These are phyloP conservation scores for Apteryx owenii DNA, from an alignment of 2,113 vertebrate genomes.

Conservation along the genomic window DNA sequence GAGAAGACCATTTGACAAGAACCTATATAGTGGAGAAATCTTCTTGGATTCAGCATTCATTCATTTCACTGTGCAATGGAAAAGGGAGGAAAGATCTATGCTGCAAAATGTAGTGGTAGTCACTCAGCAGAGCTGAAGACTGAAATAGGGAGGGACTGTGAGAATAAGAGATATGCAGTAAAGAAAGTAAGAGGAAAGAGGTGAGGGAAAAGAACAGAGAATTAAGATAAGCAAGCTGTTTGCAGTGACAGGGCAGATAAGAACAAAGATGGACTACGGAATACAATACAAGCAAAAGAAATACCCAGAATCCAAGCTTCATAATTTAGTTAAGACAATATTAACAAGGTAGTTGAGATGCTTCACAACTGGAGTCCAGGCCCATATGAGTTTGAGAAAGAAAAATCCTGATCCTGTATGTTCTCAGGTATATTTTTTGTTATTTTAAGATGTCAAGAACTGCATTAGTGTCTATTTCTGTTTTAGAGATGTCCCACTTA, in stretches of 20 bases:
- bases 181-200: neutral
- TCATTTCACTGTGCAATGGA: neutral
- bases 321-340: neutral
- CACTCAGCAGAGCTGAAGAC: neutral
- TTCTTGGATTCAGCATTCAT: neutral
- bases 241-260: neutral
- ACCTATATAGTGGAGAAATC: neutral
- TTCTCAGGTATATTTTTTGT: neutral
- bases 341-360: neutral
- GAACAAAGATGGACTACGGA: neutral
- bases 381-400: neutral
- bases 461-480: neutral
- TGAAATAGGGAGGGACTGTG: neutral
- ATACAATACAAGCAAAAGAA: neutral
- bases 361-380: neutral
- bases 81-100: neutral
- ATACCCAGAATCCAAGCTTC: neutral
- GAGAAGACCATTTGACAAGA: neutral
- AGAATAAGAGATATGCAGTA: neutral
- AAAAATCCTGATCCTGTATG: neutral
- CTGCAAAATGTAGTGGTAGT: neutral
- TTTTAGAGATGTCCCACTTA: conserved; percentile 72
- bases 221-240: neutral
- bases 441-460: neutral
- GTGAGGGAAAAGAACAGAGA: neutral